phyloP scores from a whole-genome alignment of 2,113 vertebrate species.

The Larimichthys polyactis region DNA sequence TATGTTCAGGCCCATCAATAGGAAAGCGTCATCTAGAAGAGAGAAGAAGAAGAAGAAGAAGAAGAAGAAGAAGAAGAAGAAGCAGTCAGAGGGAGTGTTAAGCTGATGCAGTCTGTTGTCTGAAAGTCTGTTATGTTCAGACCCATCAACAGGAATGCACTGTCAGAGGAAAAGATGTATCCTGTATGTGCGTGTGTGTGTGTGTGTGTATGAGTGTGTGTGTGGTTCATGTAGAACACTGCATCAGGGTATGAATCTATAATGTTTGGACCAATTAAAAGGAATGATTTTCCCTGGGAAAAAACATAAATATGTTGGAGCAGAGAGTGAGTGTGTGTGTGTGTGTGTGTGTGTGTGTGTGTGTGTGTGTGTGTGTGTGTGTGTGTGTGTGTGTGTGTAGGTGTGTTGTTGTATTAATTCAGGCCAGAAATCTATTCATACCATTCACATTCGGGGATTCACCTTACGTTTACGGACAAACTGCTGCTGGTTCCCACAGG shows the following conservation, averaged over 20 bases:
- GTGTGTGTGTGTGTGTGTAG: neutral
- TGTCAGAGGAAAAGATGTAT: neutral
- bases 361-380: too few relatives aligned
- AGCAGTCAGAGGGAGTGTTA: constrained; percentile 1
- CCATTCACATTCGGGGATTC: neutral
- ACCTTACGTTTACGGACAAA: neutral
- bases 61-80: too few relatives aligned
- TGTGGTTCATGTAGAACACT: neutral
- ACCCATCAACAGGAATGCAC: constrained; percentile 7
- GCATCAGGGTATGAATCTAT: constrained; percentile 3
- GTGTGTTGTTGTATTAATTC: constrained; percentile 6
- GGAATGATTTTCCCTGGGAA: neutral
- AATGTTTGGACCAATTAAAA: constrained; percentile 7
- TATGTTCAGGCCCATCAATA: constrained; percentile 94
- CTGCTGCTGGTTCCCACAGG: neutral
- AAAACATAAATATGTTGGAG: constrained; percentile 1
- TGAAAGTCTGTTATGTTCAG: constrained; percentile 1
- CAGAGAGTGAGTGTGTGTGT: neutral
- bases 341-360: neutral
- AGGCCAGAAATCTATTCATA: neutral
- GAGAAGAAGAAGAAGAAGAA: constrained; percentile 14
- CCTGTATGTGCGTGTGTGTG: constrained; percentile 2
- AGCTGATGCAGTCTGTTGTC: neutral
- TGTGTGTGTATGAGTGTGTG: constrained; percentile 11
- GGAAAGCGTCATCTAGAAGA: constrained; percentile 91